Conservation (phyloP, 2,888 invertebrate species). For the Lymantria monacha region DNA sequence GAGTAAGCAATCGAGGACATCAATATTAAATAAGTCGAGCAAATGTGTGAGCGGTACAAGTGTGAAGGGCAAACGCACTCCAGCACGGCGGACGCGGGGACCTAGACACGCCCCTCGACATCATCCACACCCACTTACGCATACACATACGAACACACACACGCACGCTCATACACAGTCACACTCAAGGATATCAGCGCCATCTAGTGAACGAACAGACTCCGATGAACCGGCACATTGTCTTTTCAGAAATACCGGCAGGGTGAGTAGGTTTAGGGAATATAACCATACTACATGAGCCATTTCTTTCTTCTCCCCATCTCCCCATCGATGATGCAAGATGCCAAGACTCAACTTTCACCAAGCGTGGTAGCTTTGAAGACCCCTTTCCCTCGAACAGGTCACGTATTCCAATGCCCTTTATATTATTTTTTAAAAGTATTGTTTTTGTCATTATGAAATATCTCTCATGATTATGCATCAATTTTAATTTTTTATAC, state of each 20-base stretch:
- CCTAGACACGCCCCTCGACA: slow-evolving; percentile 19
- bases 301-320: neutral
- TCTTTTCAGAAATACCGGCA: slow-evolving; percentile 48
- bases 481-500: no score
- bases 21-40: slow-evolving; percentile 42
- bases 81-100: slow-evolving; percentile 26
- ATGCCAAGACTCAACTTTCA: no score
- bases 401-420: no score
- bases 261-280: slow-evolving; percentile 55
- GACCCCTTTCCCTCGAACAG: no score
- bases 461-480: no score
- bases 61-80: slow-evolving; percentile 42
- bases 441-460: no score
- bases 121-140: slow-evolving; percentile 17
- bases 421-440: no score
- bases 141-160: slow-evolving; percentile 13
- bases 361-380: no score
- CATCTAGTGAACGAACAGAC: slow-evolving; percentile 69
- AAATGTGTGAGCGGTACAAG: slow-evolving; percentile 34
- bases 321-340: no score
- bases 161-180: slow-evolving; percentile 10
- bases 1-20: slow-evolving; percentile 55
- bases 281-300: neutral
- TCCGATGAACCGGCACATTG: slow-evolving; percentile 64
- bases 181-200: slow-evolving; percentile 56